phyloP scores from a whole-genome alignment of 2,888 invertebrate species.

The Clitarchus hookeri region DNA sequence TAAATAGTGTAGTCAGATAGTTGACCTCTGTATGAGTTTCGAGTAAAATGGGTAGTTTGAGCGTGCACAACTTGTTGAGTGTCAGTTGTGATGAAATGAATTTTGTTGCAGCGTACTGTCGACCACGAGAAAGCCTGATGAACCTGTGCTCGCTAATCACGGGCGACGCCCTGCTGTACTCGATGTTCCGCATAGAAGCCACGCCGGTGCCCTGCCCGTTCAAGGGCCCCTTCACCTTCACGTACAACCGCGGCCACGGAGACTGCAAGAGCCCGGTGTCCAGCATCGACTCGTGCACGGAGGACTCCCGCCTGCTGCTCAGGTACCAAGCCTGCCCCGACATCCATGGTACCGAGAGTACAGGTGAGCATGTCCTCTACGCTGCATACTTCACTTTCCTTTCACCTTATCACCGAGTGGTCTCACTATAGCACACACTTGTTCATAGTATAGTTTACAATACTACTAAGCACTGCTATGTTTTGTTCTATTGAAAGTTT shows the following conservation, averaged over 20 bases:
- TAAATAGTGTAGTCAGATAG: no score
- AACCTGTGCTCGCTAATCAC: constrained; percentile 85
- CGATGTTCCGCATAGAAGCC: constrained; percentile 87
- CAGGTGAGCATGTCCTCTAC: constrained; percentile 64
- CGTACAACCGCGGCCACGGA: constrained; percentile 89
- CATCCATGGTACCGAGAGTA: constrained; percentile 87
- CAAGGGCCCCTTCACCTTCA: constrained; percentile 87
- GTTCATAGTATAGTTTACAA: no score
- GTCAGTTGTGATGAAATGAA: neutral
- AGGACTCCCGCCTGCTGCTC: constrained; percentile 85
- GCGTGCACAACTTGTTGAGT: no score
- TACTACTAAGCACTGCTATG: no score
- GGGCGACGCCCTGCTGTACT: constrained; percentile 85
- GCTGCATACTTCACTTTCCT: no score
- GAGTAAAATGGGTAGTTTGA: no score
- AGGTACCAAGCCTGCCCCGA: constrained; percentile 94
- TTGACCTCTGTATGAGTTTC: no score
- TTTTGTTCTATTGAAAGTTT: no score
- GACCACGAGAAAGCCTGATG: constrained; percentile 73
- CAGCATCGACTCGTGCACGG: constrained; percentile 92
- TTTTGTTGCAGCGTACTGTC: constrained; percentile 71
- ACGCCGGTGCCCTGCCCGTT: constrained; percentile 88
- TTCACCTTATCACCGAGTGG: no score
- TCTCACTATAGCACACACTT: no score
- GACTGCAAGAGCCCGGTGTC: constrained; percentile 89